Conservation (phyloP, 1,140 invertebrate genomes). For the Nebria ingens region DNA sequence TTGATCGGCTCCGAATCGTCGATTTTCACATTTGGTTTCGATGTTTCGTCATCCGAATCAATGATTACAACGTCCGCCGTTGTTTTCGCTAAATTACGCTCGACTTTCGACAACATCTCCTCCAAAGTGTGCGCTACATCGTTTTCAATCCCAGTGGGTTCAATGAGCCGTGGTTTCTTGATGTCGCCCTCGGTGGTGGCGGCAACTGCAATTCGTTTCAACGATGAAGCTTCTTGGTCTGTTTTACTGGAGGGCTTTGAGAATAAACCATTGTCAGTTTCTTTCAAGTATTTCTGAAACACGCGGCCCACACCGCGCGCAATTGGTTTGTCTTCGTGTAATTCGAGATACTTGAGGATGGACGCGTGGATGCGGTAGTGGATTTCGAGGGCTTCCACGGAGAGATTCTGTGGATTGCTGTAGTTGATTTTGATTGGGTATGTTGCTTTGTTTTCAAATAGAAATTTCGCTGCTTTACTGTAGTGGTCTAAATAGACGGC, state of each 20-base stretch:
- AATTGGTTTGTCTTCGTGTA: constrained; percentile 42
- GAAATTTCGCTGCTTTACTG: constrained; percentile 55
- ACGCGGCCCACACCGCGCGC: constrained; percentile 24
- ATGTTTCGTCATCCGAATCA: constrained; percentile 28
- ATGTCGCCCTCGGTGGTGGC: background rate
- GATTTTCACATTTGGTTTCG: background rate
- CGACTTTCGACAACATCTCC: constrained; percentile 21
- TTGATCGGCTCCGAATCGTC: background rate
- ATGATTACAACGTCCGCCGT: constrained; percentile 28
- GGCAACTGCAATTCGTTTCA: background rate
- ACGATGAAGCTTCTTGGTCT: background rate
- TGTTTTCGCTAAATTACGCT: constrained; percentile 12
- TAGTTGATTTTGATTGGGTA: constrained; percentile 83
- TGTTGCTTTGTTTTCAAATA: constrained; percentile 68
- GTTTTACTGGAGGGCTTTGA: background rate
- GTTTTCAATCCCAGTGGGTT: background rate
- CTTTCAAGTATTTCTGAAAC: constrained; percentile 30
- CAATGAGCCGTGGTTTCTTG: background rate
- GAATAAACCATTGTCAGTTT: background rate
- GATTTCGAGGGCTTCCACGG: constrained; percentile 83
- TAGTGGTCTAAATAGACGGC: constrained; percentile 71
- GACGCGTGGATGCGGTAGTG: constrained; percentile 75
- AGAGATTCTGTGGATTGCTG: constrained; percentile 66
- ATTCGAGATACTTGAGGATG: constrained; percentile 75
- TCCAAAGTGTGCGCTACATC: constrained; percentile 20